phyloP scores from a whole-genome alignment of 1,140 invertebrate genomes.

The Chionoecetes opilio region DNA sequence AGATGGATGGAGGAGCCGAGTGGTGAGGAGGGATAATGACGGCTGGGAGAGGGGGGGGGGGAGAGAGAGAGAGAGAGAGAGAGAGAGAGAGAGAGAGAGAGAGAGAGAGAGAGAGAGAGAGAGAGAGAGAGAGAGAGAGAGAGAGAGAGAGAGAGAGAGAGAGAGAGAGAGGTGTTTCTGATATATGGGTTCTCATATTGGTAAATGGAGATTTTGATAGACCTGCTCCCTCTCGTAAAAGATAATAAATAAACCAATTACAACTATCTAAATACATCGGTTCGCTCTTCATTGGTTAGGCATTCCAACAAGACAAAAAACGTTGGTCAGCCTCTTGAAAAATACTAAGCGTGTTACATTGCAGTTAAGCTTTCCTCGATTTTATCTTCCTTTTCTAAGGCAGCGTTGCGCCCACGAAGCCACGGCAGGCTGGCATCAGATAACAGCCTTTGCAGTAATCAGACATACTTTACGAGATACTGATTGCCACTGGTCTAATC shows the following conservation, averaged over 20 bases:
- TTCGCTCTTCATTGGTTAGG: background rate
- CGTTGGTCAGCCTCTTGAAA: background rate
- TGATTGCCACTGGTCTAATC: background rate
- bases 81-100: too few species aligned
- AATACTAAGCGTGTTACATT: background rate
- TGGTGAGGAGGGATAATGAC: background rate
- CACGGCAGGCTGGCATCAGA: background rate
- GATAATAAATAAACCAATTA: constrained; percentile 17
- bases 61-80: too few species aligned
- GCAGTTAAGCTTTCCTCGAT: background rate
- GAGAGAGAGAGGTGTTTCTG: background rate
- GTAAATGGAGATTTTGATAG: background rate
- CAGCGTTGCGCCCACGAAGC: background rate
- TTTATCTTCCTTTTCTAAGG: too few species aligned
- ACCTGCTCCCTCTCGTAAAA: background rate
- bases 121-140: too few species aligned
- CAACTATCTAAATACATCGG: background rate
- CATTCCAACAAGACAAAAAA: background rate
- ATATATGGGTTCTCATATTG: background rate
- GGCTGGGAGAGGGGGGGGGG: too few species aligned
- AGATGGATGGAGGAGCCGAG: background rate
- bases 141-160: constrained; percentile 16
- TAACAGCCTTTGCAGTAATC: background rate
- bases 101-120: too few species aligned
- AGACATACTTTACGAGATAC: background rate